Base-by-base conservation (phyloP, 2,888 invertebrate genomes). In the Phoenoteleia sp. region DNA sequence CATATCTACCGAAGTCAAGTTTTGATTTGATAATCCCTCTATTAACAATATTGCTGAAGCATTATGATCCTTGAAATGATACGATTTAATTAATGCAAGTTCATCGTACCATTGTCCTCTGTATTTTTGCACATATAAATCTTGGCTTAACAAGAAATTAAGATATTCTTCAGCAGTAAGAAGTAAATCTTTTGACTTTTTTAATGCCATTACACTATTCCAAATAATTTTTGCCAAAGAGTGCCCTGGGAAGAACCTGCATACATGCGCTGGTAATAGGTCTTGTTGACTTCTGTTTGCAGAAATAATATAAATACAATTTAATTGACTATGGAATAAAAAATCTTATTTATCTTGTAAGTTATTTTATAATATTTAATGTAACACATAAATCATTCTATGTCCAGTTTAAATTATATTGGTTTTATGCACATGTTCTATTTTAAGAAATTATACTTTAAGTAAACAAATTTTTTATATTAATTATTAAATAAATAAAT, bases 201-300 rank as follows among this genome's bases (percentile, higher is more conserved):
- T 93, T 62, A 93, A 92, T 11, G 91, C 89, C 2, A 91, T 89
- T n/a, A 94, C 66, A 25, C 90, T 91, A n/a, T 75, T 87, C 47
- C 86, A 89, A n/a, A 94, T 71, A 52, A 92, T 86, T 89, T 93
- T 94, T 0, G 89, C 74, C 93, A 92, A 93, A 0, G 83, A 19
- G 54, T 91, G 90, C 33, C 87, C 88, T 4, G 90, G 88, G 15
- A 86, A 85, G 74, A 91, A 94, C 19, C 85, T 88, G 23, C 77
- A 82, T 0, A 94, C 80, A 58, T 93, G 91, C 4, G 71, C 49
- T 13, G 93, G 93, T 25, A 93, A 62, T 0, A 4, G 3, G 2
- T 23, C 27, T n/a, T 66, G 23, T 19, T 71, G 77, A 33, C 72
- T 77, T 19, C 82, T 82, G 36, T 17, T n/a, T n/a, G n/a, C n/a